phyloP scores from a whole-genome alignment of 2,888 invertebrate genomes.

The Phorcus lineatus region DNA sequence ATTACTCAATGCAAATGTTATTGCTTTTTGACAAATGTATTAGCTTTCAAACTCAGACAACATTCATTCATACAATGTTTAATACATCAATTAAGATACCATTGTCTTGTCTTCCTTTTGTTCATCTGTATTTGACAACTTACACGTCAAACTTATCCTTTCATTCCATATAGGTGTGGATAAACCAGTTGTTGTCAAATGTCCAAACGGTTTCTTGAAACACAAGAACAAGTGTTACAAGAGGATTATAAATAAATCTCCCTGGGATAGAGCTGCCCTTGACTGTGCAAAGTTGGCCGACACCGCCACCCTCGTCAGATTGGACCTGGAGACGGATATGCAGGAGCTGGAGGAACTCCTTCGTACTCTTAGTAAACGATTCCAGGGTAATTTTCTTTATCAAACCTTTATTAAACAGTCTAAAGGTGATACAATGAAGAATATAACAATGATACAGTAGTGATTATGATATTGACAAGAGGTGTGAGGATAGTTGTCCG shows the following conservation, averaged over 20 bases:
- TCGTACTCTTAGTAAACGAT: neutral
- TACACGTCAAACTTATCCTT: too few relatives aligned
- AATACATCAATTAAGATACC: too few relatives aligned
- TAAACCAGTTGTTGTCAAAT: neutral
- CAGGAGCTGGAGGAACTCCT: neutral
- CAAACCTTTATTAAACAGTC: too few relatives aligned
- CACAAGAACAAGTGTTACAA: neutral
- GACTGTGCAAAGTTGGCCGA: neutral
- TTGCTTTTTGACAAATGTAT: too few relatives aligned
- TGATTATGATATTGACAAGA: too few relatives aligned
- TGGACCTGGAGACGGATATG: neutral
- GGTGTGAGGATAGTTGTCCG: too few relatives aligned
- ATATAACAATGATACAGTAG: too few relatives aligned
- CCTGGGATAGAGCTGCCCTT: neutral
- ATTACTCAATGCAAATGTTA: too few relatives aligned
- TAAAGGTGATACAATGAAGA: too few relatives aligned
- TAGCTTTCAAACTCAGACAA: too few relatives aligned
- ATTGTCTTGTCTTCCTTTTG: neutral
- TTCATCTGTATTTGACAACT: too few relatives aligned
- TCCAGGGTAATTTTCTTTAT: neutral
- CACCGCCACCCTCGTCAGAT: neutral
- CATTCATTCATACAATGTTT: too few relatives aligned
- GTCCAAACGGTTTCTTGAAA: neutral
- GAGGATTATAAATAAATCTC: neutral
- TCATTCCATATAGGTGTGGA: neutral